Evolutionary conservation across 2,113 vertebrate genomes (phyloP).

Genomic region (Caracal caracal): DNA sequence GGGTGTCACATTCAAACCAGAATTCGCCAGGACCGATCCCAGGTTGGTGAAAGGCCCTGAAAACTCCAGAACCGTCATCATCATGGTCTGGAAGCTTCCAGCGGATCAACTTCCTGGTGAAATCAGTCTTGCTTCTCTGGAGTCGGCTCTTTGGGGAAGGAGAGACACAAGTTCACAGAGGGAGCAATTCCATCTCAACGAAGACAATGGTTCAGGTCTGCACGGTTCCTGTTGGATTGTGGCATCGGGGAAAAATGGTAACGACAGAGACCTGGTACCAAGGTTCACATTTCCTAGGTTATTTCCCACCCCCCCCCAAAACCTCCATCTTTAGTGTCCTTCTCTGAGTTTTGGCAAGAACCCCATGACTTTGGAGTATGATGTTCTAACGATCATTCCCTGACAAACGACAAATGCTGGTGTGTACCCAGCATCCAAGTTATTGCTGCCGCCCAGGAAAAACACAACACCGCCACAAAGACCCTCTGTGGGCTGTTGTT

Average conservation of each 20-base stretch:
- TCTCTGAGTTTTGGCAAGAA: background rate
- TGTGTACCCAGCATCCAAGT: background rate
- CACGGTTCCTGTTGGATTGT: fast-evolving
- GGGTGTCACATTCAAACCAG: background rate
- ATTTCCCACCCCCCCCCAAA: background rate
- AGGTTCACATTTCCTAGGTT: too few relatives aligned
- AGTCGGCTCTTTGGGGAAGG: background rate
- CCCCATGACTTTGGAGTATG: background rate
- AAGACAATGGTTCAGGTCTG: background rate
- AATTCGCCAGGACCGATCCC: background rate
- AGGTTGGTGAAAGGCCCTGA: background rate
- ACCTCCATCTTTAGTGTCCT: background rate
- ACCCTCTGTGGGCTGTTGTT: background rate
- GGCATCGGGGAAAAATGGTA: fast-evolving
- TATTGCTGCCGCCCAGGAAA: background rate
- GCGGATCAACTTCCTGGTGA: background rate
- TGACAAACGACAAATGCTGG: fast-evolving
- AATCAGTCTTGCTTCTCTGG: background rate
- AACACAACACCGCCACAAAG: background rate
- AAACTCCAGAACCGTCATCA: background rate
- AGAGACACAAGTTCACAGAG: background rate
- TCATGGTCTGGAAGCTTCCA: background rate
- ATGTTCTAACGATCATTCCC: fast-evolving
- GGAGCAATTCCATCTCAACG: background rate
- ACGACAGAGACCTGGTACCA: too few relatives aligned